These are phyloP conservation scores for Habroteleia sp. DNA, from an alignment of 2,888 invertebrate genomes.

Conservation along the genomic window DNA sequence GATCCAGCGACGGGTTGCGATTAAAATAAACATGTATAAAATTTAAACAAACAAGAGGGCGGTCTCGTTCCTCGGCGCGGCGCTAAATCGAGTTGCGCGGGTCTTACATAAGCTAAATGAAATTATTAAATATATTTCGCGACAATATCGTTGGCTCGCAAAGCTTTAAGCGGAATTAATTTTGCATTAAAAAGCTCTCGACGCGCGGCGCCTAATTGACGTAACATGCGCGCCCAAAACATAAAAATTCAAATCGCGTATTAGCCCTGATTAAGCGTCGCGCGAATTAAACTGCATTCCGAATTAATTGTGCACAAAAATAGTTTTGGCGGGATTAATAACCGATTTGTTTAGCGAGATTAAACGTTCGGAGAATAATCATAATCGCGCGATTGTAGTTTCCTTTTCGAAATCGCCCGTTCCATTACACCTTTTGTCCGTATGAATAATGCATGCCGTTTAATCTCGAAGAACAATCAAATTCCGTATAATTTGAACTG, in stretches of 20 bases:
- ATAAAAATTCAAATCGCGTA: conserved; percentile 18
- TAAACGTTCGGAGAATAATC: conserved; percentile 1
- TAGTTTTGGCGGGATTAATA: conserved; percentile 26
- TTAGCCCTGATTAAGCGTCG: too few species aligned
- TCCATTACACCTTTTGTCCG: conserved; percentile 37
- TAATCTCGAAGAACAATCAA: conserved; percentile 48
- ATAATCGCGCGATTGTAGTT: conserved; percentile 37
- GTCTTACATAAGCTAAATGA: too few species aligned
- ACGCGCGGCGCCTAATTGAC: too few species aligned
- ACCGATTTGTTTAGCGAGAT: conserved; percentile 34
- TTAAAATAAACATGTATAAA: conserved; percentile 39
- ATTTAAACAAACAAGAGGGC: conserved; percentile 22
- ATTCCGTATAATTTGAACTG: conserved; percentile 26
- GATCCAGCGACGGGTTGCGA: conserved; percentile 14
- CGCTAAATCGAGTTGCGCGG: conserved; percentile 12
- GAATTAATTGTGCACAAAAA: conserved; percentile 7
- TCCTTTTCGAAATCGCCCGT: conserved; percentile 33
- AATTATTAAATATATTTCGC: too few species aligned
- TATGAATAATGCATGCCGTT: conserved; percentile 49
- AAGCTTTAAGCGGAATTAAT: too few species aligned
- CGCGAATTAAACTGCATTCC: conserved; percentile 5
- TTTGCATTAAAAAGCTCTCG: too few species aligned
- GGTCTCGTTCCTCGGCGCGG: too few species aligned
- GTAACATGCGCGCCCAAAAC: too few species aligned
- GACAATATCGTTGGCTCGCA: too few species aligned